Base-by-base conservation (phyloP, 2,888 invertebrate genomes). In the Cataglyphis rosenhaueri region DNA sequence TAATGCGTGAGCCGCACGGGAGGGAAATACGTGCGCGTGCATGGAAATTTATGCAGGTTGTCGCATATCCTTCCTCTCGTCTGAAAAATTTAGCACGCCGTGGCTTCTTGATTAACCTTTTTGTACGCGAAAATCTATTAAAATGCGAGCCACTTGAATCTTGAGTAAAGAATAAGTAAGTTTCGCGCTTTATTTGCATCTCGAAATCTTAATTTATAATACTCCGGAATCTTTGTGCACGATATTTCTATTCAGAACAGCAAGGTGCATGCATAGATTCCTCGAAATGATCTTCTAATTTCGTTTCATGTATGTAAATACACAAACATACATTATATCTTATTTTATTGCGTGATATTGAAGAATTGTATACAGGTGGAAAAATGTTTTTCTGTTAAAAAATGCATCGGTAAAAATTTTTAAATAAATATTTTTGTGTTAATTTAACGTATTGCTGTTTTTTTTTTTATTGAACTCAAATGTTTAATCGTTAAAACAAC, bases 41-140 rank as follows among this genome's bases (percentile, higher is more conserved):
- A 41, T 57, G 70, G 21, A 57, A 78, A 70, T 78, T 78, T 70
- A 78, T 75, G 75, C 52, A 35, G 21, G 32, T 65, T 75, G 25
- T 52, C 25, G 52, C 25, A 38, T 25, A 35, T 52, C 12, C 10
- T 35, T 64, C 44, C 75, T 38, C 55, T 55, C 55, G n/a, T 65
- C 9, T 18, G 29, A 12, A 38, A 76, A 38, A 76, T 76, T 66
- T 52, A 65, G 48, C 21, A 32, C 25, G 25, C 32, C 12, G n/a
- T 15, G 29, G 15, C 64, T 64, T 8, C 9, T 12, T 29, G 48
- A 75, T 35, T 62, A 62, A 75, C 18, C 12, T 32, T 2, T 18
- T 5, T 10, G 35, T 65, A 65, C 5, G 48, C 48, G 29, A 74
- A 74, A 74, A 9, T 48, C 15, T 21, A 21, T 15, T 48, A 32